Conservation (phyloP, 2,113 vertebrate genomes). For the Festucalex cinctus region DNA sequence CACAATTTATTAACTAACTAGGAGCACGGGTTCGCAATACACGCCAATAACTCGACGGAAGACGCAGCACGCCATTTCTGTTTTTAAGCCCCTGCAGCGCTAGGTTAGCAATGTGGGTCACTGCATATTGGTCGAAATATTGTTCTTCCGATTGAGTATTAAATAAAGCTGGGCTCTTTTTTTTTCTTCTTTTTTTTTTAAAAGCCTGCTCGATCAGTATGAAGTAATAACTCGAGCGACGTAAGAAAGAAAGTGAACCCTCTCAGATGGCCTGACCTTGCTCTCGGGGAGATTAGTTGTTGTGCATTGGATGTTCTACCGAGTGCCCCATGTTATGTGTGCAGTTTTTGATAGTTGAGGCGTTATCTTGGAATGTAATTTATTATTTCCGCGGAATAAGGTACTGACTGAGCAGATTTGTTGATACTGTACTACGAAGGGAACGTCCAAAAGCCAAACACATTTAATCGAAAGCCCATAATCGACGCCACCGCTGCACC, state of each 20-base stretch:
- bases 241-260: constrained; percentile 10
- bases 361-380: neutral
- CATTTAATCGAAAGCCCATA: neutral
- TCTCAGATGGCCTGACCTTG: constrained; percentile 26
- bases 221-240: constrained; percentile 25
- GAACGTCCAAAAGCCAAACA: neutral
- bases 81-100: neutral
- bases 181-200: neutral
- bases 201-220: neutral
- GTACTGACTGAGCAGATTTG: neutral
- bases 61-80: neutral
- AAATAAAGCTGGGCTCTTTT: constrained; percentile 6
- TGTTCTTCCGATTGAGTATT: neutral
- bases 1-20: neutral
- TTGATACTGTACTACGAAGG: neutral
- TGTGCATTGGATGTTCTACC: constrained; percentile 6
- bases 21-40: neutral
- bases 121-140: neutral
- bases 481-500: neutral
- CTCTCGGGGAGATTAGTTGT: constrained; percentile 13
- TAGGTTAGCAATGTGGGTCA: neutral
- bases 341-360: neutral
- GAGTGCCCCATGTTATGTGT: neutral
- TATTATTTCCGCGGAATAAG: neutral
- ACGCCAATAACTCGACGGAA: neutral